Evolutionary conservation across 2,113 vertebrate species (phyloP), one percentile per base, ranked within the genome.

Genomic region (Ranitomeya imitator): DNA sequence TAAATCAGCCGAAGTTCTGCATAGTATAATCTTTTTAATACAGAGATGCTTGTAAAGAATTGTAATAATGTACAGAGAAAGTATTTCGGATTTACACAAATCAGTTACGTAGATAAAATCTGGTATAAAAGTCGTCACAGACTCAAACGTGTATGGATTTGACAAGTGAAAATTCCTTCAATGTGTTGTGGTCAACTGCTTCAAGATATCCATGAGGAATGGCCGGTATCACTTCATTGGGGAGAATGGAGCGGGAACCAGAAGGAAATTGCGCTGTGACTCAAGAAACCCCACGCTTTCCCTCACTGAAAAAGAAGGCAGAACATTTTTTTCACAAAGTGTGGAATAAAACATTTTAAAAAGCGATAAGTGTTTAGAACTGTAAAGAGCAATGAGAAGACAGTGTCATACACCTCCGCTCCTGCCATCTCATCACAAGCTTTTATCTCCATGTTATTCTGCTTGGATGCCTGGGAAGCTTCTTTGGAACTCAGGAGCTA

Each of bases 191-290:
- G 65, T 23, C 9, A 9, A 16, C 12, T 26, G 11, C 7, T 63
- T 12, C 2, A 82, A 63, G 7, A 1, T 67, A 1, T 67, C 7
- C 15, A 57, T 14, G 16, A 67, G 3, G 16, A 65, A n/a, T 84
- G 16, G 52, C 4, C 2, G 45, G 51, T 4, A 15, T 89, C 85
- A 89, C 54, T 89, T 89, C 26, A 89, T 14, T 52, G 87, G 87
- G 19, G 87, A 89, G 61, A 89, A 89, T 5, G 82, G 7, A 26
- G 87, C 76, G 37, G 98, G 96, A 67, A 96, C 91, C 92, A 99
- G 92, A 71, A 99, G 95, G 87, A 93, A 88, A 26, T 96, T 99
- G 89, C 91, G 90, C 91, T 99, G 97, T 15, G 95, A 94, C 5
- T 94, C 93, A 87, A 99, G 93, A 89, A 96, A 96, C 79, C 51